Base-by-base conservation (phyloP, 2,888 invertebrate genomes). In the Oasisia sp. region DNA sequence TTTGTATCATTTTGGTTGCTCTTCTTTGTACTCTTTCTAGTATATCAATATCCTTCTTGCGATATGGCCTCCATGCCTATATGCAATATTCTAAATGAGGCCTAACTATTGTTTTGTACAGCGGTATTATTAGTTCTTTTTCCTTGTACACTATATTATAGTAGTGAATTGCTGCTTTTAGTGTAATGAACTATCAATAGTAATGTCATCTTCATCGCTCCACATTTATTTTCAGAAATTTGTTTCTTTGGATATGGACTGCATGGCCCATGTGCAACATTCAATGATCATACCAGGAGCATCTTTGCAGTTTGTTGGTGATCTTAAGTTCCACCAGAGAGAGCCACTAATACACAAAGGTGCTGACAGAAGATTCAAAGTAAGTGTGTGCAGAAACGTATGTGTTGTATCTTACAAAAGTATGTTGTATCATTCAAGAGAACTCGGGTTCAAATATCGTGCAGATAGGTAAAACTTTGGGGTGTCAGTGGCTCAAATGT, bases 331-430 rank as follows among this genome's bases (percentile, higher is more conserved):
- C 27, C 95, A 95, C 27, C 97, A 97, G 94, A 96, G 96, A 93
- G 95, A 96, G 91, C 96, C 96, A 12, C 93, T 97, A 3, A 94
- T 93, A 32, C 95, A 96, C 93, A 94, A 94, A 94, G 95, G 97
- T 56, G 95, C 97, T 92, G 97, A 98, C 94, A 96, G 95, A 45
- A 96, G 96, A 95, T 97, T 97, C 95, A 97, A 96, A 95, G 96
- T 96, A 94, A 94, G 95, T 94, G 89, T 74, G n/a, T 19, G n/a
- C 74, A 74, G 19, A 74, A 74, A 74, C 27, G 27, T 74, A 19
- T 74, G 0, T 27, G n/a, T n/a, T 27, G 0, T 74, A n/a, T 7
- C 27, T 19, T n/a, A 74, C 14, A 74, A 7, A 74, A 58, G 12
- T 58, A 58, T 58, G 19, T 58, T 58, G n/a, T n/a, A n/a, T n/a